Conservation (phyloP, 2,888 invertebrate species). For the Emmelina monodactyla region DNA sequence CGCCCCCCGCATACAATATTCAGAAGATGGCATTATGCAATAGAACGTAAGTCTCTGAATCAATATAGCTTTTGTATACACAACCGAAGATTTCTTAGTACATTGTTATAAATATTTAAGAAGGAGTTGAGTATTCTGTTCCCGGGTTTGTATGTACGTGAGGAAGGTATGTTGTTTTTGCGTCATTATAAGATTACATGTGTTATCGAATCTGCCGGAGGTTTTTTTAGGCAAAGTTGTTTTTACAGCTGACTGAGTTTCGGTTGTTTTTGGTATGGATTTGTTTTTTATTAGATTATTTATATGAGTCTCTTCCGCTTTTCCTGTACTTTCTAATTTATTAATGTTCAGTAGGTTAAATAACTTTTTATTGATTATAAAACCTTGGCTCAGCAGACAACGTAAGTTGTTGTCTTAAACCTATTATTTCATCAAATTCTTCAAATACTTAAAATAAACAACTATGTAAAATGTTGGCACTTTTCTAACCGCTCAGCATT, state of each 20-base stretch:
- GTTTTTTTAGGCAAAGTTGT: background rate
- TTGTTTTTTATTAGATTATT: too few relatives aligned
- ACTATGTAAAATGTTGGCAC: too few relatives aligned
- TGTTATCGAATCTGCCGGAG: conserved; percentile 9
- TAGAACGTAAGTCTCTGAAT: conserved; percentile 48
- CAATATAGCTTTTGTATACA: conserved; percentile 44
- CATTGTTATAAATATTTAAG: conserved; percentile 53
- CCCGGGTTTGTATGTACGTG: conserved; percentile 1
- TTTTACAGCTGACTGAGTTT: background rate
- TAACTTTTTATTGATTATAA: too few relatives aligned
- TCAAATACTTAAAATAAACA: too few relatives aligned
- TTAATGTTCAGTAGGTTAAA: too few relatives aligned
- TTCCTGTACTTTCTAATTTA: too few relatives aligned
- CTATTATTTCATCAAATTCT: too few relatives aligned
- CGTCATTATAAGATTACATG: conserved; percentile 20
- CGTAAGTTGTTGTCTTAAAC: too few relatives aligned
- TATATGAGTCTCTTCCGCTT: too few relatives aligned
- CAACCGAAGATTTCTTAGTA: conserved; percentile 37
- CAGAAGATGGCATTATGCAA: conserved; percentile 49
- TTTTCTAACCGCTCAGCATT: too few relatives aligned
- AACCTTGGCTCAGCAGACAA: too few relatives aligned
- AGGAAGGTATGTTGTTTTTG: conserved; percentile 17
- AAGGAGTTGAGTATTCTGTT: conserved; percentile 24
- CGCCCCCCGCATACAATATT: conserved; percentile 42
- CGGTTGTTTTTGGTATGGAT: too few relatives aligned